These are phyloP conservation scores for Frieseomelitta varia DNA, from an alignment of 1,140 invertebrate genomes.

Conservation along the genomic window DNA sequence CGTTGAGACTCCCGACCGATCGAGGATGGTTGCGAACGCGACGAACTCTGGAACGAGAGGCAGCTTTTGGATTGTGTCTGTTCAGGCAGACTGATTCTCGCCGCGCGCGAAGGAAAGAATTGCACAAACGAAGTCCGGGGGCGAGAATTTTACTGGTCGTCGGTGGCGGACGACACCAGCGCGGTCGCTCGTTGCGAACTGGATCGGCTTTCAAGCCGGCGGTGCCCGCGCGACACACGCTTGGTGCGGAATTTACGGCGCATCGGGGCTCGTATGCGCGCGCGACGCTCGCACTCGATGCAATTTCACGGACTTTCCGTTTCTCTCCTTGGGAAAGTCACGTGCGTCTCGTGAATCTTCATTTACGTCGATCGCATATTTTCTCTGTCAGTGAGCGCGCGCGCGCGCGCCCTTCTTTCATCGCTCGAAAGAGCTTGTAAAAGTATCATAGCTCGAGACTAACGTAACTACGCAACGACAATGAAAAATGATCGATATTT, in stretches of 20 bases:
- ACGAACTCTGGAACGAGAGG: too few species aligned
- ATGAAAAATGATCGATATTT: too few species aligned
- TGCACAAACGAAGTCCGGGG: neutral
- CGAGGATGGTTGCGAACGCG: too few species aligned
- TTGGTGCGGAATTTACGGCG: conserved; percentile 61
- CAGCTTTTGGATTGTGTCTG: too few species aligned
- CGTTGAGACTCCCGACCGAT: too few species aligned
- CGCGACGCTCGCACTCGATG: conserved; percentile 14
- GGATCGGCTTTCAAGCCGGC: conserved; percentile 56
- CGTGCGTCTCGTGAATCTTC: conserved; percentile 19
- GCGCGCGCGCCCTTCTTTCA: neutral
- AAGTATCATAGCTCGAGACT: too few species aligned
- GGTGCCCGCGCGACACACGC: conserved; percentile 35
- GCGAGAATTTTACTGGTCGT: neutral
- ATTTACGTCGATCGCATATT: neutral
- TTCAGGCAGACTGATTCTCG: too few species aligned
- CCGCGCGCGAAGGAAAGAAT: too few species aligned
- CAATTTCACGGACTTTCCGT: conserved; percentile 30
- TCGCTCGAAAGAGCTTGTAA: neutral
- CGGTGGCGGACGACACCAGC: conserved; percentile 19
- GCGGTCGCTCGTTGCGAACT: conserved; percentile 61
- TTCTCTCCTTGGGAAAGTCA: neutral
- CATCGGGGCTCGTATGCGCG: conserved; percentile 49
- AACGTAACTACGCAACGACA: too few species aligned
- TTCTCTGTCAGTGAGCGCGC: neutral